phyloP scores from a whole-genome alignment of 1,140 invertebrate species.

The Dufourea novaeangliae region DNA sequence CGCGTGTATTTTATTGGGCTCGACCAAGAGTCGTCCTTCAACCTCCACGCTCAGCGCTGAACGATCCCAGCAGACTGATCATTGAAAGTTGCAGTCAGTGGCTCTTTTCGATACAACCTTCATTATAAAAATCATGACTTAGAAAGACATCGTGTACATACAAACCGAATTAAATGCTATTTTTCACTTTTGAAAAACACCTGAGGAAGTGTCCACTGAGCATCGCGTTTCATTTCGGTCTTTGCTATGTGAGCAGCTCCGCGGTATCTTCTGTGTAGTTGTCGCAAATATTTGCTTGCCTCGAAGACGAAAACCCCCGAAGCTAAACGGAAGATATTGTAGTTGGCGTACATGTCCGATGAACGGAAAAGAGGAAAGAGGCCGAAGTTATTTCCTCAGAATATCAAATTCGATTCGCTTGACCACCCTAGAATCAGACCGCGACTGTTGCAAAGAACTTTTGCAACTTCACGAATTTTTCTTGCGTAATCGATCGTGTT shows the following conservation, averaged over 20 bases:
- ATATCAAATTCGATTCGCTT: constrained; percentile 76
- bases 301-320: constrained; percentile 72
- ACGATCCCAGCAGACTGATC: no score
- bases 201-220: background rate
- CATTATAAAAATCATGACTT: no score
- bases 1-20: no score
- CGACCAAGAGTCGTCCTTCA: no score
- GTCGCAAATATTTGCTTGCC: constrained; percentile 79
- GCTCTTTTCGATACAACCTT: no score
- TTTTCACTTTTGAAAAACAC: background rate
- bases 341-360: constrained; percentile 73
- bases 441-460: constrained; percentile 71
- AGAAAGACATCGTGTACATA: no score
- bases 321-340: constrained; percentile 71
- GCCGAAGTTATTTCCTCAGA: constrained; percentile 71
- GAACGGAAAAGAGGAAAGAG: constrained; percentile 70
- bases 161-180: no score
- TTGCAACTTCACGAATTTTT: constrained; percentile 54
- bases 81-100: no score
- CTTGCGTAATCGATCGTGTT: background rate
- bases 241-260: constrained; percentile 28
- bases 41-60: no score
- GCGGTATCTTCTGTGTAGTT: constrained; percentile 63
- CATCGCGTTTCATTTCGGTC: constrained; percentile 11
- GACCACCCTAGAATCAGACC: constrained; percentile 74